Evolutionary conservation across 2,888 invertebrate genomes (phyloP).

Genomic region (Platyscelio sp.): DNA sequence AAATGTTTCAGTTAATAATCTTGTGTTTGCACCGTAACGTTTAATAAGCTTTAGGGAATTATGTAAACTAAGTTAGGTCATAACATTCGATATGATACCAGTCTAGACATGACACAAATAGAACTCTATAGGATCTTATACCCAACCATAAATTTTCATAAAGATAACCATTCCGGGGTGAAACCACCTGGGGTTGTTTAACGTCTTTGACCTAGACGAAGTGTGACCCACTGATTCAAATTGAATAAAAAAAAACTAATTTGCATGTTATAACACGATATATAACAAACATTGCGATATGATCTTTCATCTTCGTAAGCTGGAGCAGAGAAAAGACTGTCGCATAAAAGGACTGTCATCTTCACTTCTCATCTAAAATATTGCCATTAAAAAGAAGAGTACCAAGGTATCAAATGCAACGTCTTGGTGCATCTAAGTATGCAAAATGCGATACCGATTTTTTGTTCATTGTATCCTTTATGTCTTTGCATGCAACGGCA

Average conservation of each 20-base stretch:
- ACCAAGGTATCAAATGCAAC: slow-evolving; percentile 44
- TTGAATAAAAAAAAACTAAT: slow-evolving; percentile 36
- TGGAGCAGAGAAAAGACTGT: slow-evolving; percentile 15
- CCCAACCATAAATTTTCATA: slow-evolving; percentile 54
- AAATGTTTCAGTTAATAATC: too few relatives aligned
- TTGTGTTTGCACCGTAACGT: not conserved
- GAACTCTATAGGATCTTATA: slow-evolving; percentile 46
- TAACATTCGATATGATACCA: slow-evolving; percentile 41
- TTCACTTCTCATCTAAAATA: slow-evolving; percentile 47
- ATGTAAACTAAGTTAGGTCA: slow-evolving; percentile 50
- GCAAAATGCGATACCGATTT: slow-evolving; percentile 65
- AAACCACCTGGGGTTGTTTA: slow-evolving; percentile 50
- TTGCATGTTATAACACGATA: slow-evolving; percentile 41
- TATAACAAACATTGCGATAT: slow-evolving; percentile 42
- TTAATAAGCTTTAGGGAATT: slow-evolving; percentile 50
- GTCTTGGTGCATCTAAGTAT: slow-evolving; percentile 63
- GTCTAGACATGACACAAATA: slow-evolving; percentile 50
- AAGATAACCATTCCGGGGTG: slow-evolving; percentile 48
- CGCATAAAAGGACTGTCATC: slow-evolving; percentile 50
- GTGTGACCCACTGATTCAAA: slow-evolving; percentile 45
- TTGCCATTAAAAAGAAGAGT: slow-evolving; percentile 55
- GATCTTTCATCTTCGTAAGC: slow-evolving; percentile 39
- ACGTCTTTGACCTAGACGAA: slow-evolving; percentile 46
- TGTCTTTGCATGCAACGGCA: slow-evolving; percentile 57
- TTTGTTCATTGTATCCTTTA: slow-evolving; percentile 69